Evolutionary conservation across 2,113 vertebrate species (phyloP), one percentile per base, ranked within the genome.

Genomic region (Ciconia stormi): DNA sequence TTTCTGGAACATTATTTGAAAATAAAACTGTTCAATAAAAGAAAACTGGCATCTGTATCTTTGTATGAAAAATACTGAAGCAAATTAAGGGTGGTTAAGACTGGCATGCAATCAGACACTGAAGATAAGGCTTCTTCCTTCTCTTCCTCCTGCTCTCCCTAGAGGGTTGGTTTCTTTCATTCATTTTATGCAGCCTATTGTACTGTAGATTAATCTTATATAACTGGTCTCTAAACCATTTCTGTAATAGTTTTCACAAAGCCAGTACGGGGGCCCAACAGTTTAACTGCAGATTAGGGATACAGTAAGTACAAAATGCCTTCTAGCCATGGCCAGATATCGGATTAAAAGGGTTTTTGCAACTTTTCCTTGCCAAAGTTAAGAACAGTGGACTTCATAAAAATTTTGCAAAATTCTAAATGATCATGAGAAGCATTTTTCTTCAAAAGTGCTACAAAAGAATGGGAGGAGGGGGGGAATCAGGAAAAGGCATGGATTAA

Each of bases 301-400:
- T 91, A 95, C 38, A 84, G 38, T 76, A 87, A 42, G 38, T 29
- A 77, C 59, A 84, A 87, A 95, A 76, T 81, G 71, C 65, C 73
- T 95, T 96, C 55, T 72, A 94, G 81, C 90, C 71, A 42, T 66
- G 74, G 77, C 63, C 81, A 97, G 66, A 74, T 97, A 88, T 34
- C 82, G 70, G 83, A 90, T 96, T 97, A 94, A 95, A 96, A 97
- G 44, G 42, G n/a, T 47, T 97, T 98, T 95, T 97, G 87, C 71
- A 78, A 26, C 82, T 89, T 86, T 97, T 95, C 56, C 44, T 96
- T 96, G 91, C 69, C 50, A 29, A 95, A 96, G 61, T 72, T 95
- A 89, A 86, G 88, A 96, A 93, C n/a, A 78, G 34, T 79, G 47
- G 85, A 77, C 82, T 95, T 97, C 30, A 87, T 93, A 93, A 97